Conservation (phyloP, 2,888 invertebrate species). For the Thecophora atra region DNA sequence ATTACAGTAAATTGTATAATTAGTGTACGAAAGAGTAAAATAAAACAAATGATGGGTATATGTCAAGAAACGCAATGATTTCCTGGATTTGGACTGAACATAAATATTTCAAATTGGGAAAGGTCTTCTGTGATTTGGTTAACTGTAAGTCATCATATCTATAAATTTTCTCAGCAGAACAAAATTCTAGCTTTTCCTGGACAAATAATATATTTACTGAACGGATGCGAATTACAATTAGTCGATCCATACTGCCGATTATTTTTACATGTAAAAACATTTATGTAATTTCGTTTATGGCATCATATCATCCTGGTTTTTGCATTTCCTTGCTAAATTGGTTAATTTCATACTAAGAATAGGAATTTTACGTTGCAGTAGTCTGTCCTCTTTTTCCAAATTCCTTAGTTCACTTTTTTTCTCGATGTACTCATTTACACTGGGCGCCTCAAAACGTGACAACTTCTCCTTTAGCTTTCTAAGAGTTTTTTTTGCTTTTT, state of each 20-base stretch:
- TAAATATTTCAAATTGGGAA: conserved; percentile 98
- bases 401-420: conserved; percentile 65
- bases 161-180: too few relatives aligned
- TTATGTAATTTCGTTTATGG: too few relatives aligned
- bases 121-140: conserved; percentile 93
- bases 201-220: too few relatives aligned
- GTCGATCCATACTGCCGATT: too few relatives aligned
- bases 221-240: too few relatives aligned
- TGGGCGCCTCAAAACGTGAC: conserved; percentile 67
- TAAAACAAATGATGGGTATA: conserved; percentile 74
- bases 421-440: conserved; percentile 68
- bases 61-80: conserved; percentile 75
- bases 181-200: too few relatives aligned
- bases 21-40: conserved; percentile 55
- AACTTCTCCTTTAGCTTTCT: conserved; percentile 58
- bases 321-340: conserved; percentile 52
- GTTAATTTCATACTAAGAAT: conserved; percentile 60
- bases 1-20: too few relatives aligned
- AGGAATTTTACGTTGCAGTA: conserved; percentile 58
- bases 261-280: too few relatives aligned
- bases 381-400: conserved; percentile 63
- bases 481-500: conserved; percentile 59
- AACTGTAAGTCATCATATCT: too few relatives aligned
- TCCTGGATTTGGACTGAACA: conserved; percentile 75
- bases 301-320: conserved; percentile 33